These are phyloP conservation scores for Tribolium freemani DNA, from an alignment of 2,888 invertebrate species.

Conservation along the genomic window DNA sequence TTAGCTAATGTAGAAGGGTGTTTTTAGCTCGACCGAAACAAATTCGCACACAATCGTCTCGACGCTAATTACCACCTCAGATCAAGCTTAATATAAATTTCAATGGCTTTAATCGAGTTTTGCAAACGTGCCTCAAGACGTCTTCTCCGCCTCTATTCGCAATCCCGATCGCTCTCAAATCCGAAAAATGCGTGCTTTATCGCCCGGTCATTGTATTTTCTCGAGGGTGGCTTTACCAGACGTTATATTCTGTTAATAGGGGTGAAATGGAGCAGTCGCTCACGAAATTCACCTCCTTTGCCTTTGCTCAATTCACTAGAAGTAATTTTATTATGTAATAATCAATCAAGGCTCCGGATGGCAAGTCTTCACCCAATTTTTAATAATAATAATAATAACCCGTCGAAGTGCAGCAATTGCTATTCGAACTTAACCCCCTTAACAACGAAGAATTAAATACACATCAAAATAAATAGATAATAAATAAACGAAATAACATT, in stretches of 20 bases:
- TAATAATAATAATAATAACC: too few relatives aligned
- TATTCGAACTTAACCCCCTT: too few relatives aligned
- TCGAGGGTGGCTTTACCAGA: not conserved
- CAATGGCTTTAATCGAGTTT: not conserved
- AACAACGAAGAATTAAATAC: too few relatives aligned
- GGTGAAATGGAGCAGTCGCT: not conserved
- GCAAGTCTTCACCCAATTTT: not conserved
- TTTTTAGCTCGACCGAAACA: not conserved
- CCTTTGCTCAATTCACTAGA: not conserved
- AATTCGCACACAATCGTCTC: not conserved
- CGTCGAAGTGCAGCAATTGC: too few relatives aligned
- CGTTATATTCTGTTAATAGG: not conserved
- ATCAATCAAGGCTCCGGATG: not conserved
- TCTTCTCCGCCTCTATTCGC: not conserved
- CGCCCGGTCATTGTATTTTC: not conserved
- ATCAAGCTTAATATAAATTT: not conserved
- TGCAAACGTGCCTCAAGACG: not conserved
- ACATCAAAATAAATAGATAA: too few relatives aligned
- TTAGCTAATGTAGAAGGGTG: slow-evolving; percentile 8
- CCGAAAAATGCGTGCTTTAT: slow-evolving; percentile 6
- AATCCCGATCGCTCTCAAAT: not conserved
- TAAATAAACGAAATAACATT: too few relatives aligned
- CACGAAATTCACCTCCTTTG: not conserved
- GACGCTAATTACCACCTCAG: not conserved
- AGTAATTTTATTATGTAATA: not conserved